Conservation (phyloP, 2,888 invertebrate species). For the Diaprepes abbreviatus region DNA sequence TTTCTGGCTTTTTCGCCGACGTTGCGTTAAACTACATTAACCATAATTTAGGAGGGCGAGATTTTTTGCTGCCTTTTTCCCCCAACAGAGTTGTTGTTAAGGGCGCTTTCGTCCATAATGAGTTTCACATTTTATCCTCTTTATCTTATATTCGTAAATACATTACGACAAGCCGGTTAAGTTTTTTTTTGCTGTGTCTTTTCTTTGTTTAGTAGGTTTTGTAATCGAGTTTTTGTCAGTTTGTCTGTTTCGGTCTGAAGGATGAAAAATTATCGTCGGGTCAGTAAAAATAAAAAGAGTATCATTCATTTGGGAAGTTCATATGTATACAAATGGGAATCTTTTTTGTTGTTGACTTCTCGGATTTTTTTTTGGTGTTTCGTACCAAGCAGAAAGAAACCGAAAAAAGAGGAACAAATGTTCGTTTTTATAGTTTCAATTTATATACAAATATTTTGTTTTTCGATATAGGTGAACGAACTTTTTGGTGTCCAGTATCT, state of each 20-base stretch:
- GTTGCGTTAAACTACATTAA: slow-evolving; percentile 47
- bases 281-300: not conserved
- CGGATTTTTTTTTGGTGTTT: too few species aligned
- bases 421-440: too few species aligned
- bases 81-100: slow-evolving; percentile 4
- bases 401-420: too few species aligned
- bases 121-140: slow-evolving; percentile 39
- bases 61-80: slow-evolving; percentile 26
- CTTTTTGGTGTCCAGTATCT: too few species aligned
- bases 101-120: slow-evolving; percentile 34
- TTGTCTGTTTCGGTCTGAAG: slow-evolving; percentile 1
- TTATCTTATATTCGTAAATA: slow-evolving; percentile 43
- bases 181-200: slow-evolving; percentile 9
- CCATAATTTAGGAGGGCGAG: slow-evolving; percentile 43
- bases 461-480: too few species aligned
- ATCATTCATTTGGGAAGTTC: not conserved
- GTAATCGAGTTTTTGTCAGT: slow-evolving; percentile 22
- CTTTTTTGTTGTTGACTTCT: too few species aligned
- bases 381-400: too few species aligned
- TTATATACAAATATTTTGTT: too few species aligned
- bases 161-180: slow-evolving; percentile 22
- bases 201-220: slow-evolving; percentile 12
- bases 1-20: slow-evolving; percentile 41
- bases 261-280: slow-evolving; percentile 16
- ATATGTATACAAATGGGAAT: too few species aligned